Evolutionary conservation across 1,140 invertebrate genomes (phyloP), one percentile per base, ranked within the genome.

Genomic region (Drosophila aff.): DNA sequence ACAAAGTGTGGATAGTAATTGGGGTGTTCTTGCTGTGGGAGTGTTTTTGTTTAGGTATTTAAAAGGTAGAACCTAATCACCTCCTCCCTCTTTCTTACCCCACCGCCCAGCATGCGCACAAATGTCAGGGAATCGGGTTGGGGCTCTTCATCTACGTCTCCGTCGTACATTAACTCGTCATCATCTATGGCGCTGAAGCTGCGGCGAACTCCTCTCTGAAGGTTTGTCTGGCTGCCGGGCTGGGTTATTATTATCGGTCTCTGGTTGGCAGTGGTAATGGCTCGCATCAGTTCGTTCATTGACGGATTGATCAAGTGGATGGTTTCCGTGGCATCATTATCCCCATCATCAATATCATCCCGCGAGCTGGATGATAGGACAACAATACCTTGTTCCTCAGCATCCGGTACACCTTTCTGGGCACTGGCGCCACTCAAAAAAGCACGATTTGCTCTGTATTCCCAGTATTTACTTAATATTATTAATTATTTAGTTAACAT

Each of bases 201-300:
- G 11, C 9, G 4, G 7, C n/a, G 5, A 13, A 5, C 18, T 38
- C 13, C 18, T 6, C n/a, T 21, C 52, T 38, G 52, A 1, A 16
- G 10, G 2, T 28, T 21, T 1, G 10, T 5, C 13, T 15, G 41
- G 1, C 1, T 38, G 5, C 8, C 28, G 8, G n/a, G n/a, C 28
- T 13, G n/a, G 3, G 38, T 16, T 10, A 65, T 21, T 23, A 65
- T 15, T n/a, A 65, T 18, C n/a, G 28, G 11, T 3, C 5, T 26
- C 15, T 57, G 36, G 36, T 57, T 57, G 53, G 38, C 38, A 1
- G 13, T n/a, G 4, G 50, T 21, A 21, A 73, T 23, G 38, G 36
- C 26, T 28, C 28, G 26, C 13, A 41, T 41, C 9, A 73, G 36
- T 28, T 73, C 44, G 15, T 72, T 60, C 53, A 72, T 72, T 15